Conservation (phyloP, 2,888 invertebrate genomes). For the Punctoribates punctum region DNA sequence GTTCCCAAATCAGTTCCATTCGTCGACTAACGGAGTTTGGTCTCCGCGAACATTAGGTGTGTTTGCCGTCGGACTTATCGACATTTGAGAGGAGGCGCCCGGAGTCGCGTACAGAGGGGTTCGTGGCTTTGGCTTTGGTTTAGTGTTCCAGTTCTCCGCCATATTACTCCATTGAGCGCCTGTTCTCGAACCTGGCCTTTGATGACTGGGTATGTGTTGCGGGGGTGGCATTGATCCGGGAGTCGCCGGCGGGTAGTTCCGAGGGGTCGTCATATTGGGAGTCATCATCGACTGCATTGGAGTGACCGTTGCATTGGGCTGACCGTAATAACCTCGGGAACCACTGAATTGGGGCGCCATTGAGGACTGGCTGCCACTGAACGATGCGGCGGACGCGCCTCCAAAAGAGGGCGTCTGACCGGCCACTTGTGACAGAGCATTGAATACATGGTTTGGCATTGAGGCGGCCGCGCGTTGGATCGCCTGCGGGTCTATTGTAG, state of each 20-base stretch:
- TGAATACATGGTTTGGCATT: constrained; percentile 67
- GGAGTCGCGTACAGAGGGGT: constrained; percentile 44
- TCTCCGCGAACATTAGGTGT: constrained; percentile 41
- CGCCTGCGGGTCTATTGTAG: constrained; percentile 61
- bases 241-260: constrained; percentile 21
- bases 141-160: not conserved
- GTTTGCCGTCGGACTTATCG: constrained; percentile 41
- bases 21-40: constrained; percentile 42
- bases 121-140: not conserved
- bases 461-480: constrained; percentile 69
- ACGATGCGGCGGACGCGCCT: not conserved
- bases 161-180: constrained; percentile 38
- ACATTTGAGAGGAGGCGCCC: constrained; percentile 44
- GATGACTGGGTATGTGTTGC: not conserved
- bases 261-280: not conserved
- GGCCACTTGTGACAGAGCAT: constrained; percentile 68
- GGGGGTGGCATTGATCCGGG: constrained; percentile 17
- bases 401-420: constrained; percentile 50
- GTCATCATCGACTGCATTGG: not conserved
- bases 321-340: constrained; percentile 6
- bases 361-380: not conserved
- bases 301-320: not conserved
- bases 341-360: not conserved
- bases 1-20: constrained; percentile 43
- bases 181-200: constrained; percentile 34